A percentile compares a stretch with the other conserved stretches of the same genome.
These are phyloP conservation scores for Drosophila nr. perissopoda DNA, from an alignment of 2,888 invertebrate genomes.

Conservation along the genomic window DNA sequence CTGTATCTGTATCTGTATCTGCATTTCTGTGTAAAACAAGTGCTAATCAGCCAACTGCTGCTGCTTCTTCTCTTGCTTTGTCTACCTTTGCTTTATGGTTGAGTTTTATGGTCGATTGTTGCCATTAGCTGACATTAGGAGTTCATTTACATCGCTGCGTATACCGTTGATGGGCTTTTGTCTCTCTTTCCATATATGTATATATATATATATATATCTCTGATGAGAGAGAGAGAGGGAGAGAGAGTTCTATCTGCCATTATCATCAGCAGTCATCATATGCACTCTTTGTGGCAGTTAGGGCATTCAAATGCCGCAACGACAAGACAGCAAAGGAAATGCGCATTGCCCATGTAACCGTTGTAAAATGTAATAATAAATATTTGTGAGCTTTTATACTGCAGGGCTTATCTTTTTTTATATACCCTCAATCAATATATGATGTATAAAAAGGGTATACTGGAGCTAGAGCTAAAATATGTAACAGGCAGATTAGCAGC, in stretches of 20 bases:
- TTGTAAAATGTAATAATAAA: slow-evolving; percentile 74
- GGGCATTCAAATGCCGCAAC: slow-evolving; percentile 47
- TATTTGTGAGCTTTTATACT: slow-evolving; percentile 74
- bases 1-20: neutral
- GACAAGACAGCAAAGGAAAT: slow-evolving; percentile 38
- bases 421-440: slow-evolving; percentile 18
- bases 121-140: slow-evolving; percentile 42
- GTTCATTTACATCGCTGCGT: slow-evolving; percentile 24
- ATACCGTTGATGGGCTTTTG: slow-evolving; percentile 35
- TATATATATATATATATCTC: neutral
- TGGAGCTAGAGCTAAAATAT: neutral
- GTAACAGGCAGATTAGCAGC: neutral
- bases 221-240: neutral
- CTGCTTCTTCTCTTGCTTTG: neutral
- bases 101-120: slow-evolving; percentile 25
- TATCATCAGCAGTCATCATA: slow-evolving; percentile 4
- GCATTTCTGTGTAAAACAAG: neutral
- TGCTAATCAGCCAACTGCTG: slow-evolving; percentile 4
- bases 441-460: neutral
- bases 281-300: slow-evolving; percentile 13
- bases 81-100: slow-evolving; percentile 12
- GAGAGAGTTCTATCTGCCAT: neutral
- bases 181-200: neutral
- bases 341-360: slow-evolving; percentile 55
- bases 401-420: slow-evolving; percentile 16